Percentiles rank a stretch among this genome's conserved stretches.
phyloP scores from a whole-genome alignment of 1,140 invertebrate genomes.

The Pseudomyrmex sp. region DNA sequence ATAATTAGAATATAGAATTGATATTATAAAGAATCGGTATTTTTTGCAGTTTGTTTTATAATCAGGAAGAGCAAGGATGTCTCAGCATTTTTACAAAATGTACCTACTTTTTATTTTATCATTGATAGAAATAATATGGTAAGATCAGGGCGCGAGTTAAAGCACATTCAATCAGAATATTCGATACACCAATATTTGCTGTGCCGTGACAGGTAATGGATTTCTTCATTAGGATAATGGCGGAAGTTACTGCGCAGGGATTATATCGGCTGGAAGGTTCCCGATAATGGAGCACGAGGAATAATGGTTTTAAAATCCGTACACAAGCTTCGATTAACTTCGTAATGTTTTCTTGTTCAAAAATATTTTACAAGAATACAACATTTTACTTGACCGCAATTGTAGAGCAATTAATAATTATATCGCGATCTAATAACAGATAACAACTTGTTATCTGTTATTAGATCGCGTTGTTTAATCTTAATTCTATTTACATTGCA shows the following conservation, averaged over 20 bases:
- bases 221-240: conserved; percentile 71
- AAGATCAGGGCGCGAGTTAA: neutral
- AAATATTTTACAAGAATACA: too few species aligned
- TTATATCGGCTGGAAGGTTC: conserved; percentile 30
- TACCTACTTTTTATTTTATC: neutral
- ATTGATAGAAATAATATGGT: neutral
- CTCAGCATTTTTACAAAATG: too few species aligned
- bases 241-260: conserved; percentile 22
- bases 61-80: too few species aligned
- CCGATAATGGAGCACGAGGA: conserved; percentile 43
- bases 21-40: neutral
- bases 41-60: neutral
- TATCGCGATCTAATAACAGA: too few species aligned
- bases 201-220: conserved; percentile 55
- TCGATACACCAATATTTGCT: conserved; percentile 63
- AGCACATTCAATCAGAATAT: conserved; percentile 51
- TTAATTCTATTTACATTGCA: too few species aligned
- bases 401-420: too few species aligned
- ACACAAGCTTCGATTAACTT: neutral
- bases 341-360: neutral
- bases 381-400: too few species aligned
- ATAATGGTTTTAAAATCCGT: conserved; percentile 40
- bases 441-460: too few species aligned
- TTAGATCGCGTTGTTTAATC: too few species aligned
- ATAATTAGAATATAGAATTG: conserved; percentile 11